phyloP scores from a whole-genome alignment of 2,113 vertebrate species.

The Glareola pratincola region DNA sequence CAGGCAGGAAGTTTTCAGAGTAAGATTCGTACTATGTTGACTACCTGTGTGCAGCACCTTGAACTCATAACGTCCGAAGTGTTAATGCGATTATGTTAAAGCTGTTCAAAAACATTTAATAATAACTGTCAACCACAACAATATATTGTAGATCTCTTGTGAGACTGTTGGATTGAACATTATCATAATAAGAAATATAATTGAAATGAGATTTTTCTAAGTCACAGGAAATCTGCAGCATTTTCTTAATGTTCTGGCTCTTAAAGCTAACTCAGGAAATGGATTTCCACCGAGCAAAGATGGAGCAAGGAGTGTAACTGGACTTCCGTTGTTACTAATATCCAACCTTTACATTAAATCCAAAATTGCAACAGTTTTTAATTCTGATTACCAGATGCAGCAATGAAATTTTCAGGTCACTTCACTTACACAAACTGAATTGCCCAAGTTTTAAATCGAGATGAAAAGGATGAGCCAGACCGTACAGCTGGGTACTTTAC shows the following conservation, averaged over 20 bases:
- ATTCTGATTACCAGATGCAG: not conserved
- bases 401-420: not conserved
- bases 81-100: conserved; percentile 28
- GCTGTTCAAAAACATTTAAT: conserved; percentile 6
- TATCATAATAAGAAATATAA: not conserved
- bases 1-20: not conserved
- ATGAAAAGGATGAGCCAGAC: not conserved
- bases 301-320: not conserved
- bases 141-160: not conserved
- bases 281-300: not conserved
- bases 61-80: conserved; percentile 36
- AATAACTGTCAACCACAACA: not conserved
- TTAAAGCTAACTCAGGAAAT: not conserved
- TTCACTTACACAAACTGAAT: not conserved
- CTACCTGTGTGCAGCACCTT: conserved; percentile 65
- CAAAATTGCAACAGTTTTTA: not conserved
- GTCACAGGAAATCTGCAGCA: conserved; percentile 3
- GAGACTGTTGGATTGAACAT: not conserved
- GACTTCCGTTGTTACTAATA: not conserved
- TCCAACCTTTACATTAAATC: not conserved
- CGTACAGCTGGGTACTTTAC: not conserved
- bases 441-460: not conserved
- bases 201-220: not conserved
- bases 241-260: not conserved
- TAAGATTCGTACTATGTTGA: not conserved